Percentiles rank a stretch among this genome's conserved stretches.
phyloP scores from a whole-genome alignment of 2,113 vertebrate species.

The Corydoras maculifer region DNA sequence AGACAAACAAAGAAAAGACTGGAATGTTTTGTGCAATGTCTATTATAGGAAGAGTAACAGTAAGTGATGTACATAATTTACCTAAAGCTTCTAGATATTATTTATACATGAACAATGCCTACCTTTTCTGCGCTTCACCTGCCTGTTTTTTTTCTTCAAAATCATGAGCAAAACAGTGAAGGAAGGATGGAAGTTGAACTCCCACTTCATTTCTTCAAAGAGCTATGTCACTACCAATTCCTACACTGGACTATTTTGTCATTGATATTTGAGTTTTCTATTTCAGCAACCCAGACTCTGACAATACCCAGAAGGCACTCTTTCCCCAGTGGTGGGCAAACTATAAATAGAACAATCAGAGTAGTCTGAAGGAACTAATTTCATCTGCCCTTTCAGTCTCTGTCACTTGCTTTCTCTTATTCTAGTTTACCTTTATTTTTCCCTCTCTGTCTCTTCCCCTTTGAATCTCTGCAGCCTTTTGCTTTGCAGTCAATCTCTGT shows the following conservation, averaged over 20 bases:
- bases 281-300: conserved; percentile 57
- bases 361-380: conserved; percentile 65
- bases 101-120: background rate
- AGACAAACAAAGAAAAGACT: no score
- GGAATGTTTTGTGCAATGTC: no score
- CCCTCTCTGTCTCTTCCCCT: conserved; percentile 48
- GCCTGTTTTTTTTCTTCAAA: background rate
- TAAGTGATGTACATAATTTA: background rate
- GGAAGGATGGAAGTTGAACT: conserved; percentile 34
- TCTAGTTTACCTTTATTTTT: conserved; percentile 30
- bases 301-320: conserved; percentile 54
- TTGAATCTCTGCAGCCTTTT: conserved; percentile 49
- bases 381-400: conserved; percentile 58
- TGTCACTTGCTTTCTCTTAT: conserved; percentile 43
- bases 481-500: conserved; percentile 64
- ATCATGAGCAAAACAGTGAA: conserved; percentile 14
- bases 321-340: conserved; percentile 55
- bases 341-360: conserved; percentile 65
- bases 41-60: no score
- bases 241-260: conserved; percentile 63
- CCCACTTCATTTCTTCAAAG: conserved; percentile 40
- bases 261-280: conserved; percentile 61
- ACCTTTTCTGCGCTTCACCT: background rate
- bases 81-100: background rate
- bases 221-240: conserved; percentile 58